These are phyloP conservation scores for Ceyx erithaca DNA, from an alignment of 2,797 vertebrate genomes.

Conservation along the genomic window DNA sequence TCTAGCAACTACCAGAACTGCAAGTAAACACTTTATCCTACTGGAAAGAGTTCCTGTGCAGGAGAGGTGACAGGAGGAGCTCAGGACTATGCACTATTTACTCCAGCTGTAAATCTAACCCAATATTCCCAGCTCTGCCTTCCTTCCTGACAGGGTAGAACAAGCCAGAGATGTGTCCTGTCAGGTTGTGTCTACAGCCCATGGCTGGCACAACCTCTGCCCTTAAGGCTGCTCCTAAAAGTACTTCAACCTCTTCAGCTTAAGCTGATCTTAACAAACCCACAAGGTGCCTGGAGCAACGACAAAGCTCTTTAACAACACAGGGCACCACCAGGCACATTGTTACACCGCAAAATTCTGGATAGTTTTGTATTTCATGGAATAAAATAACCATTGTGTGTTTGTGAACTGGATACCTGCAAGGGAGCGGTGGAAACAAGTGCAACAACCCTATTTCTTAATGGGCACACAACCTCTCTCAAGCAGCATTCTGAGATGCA, in stretches of 20 bases:
- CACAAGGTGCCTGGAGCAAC: background rate
- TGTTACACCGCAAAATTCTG: background rate
- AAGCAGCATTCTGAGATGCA: background rate
- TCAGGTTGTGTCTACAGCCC: background rate
- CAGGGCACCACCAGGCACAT: background rate
- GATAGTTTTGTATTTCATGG: background rate
- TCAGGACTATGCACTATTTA: background rate
- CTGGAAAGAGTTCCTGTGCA: background rate
- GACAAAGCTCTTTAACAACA: background rate
- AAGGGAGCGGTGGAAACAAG: background rate
- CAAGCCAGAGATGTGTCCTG: background rate
- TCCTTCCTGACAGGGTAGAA: background rate
- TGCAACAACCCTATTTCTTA: background rate
- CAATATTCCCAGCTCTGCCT: background rate
- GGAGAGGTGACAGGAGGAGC: background rate
- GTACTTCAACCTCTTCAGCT: background rate
- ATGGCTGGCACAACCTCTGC: background rate
- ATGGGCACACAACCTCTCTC: background rate
- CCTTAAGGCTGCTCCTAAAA: background rate
- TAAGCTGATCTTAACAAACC: background rate
- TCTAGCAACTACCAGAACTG: background rate
- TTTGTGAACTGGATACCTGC: background rate
- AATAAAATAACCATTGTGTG: background rate
- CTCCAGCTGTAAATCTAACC: background rate
- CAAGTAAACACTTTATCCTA: background rate